Base-by-base conservation (phyloP, 2,113 vertebrate genomes). In the Elaphurus davidianus region DNA sequence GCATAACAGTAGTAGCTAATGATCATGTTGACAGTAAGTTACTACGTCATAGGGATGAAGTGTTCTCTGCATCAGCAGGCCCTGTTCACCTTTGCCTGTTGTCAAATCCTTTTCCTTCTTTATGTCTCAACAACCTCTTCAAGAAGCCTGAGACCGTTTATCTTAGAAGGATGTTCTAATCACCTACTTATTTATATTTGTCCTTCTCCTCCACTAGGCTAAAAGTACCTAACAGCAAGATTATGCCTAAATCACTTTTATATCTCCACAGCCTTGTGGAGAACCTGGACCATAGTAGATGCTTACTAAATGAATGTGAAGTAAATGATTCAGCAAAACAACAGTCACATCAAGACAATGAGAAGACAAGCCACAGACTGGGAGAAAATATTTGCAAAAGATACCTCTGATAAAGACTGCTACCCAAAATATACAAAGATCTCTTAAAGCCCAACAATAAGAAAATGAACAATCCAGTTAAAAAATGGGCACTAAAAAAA, bases 21-120 rank as follows among this genome's bases (percentile, higher is more conserved):
- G 19, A 59, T 54, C 9, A 1, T 47, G 50, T 13, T 54, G 43
- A 60, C n/a, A 52, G 52, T 59, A 86, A 79, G 28, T 79, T 83
- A 94, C 30, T 88, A n/a, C 30, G 17, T 43, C 71, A 74, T 6
- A 9, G 25, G 54, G 59, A 76, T 50, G 10, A 47, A 62, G 33
- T 62, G 27, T 36, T 92, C 47, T 50, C 71, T 82, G 45, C 36
- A 82, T 45, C 30, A 7, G 30, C 67, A 82, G 36, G 11, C n/a
- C n/a, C 52, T 27, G 40, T 30, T 30, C 28, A 86, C 60, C 40
- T 87, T 55, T 64, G 67, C 47, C 60, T 90, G 36, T 40, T 87
- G 17, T 95, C 27, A 82, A 95, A 87, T 90, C 60, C 45, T 76
- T 95, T 90, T 82, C 62, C 76, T 83, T 82, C 36, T 85, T 94